phyloP scores from a whole-genome alignment of 1,140 invertebrate genomes.

The Schlechtendalia chinensis region DNA sequence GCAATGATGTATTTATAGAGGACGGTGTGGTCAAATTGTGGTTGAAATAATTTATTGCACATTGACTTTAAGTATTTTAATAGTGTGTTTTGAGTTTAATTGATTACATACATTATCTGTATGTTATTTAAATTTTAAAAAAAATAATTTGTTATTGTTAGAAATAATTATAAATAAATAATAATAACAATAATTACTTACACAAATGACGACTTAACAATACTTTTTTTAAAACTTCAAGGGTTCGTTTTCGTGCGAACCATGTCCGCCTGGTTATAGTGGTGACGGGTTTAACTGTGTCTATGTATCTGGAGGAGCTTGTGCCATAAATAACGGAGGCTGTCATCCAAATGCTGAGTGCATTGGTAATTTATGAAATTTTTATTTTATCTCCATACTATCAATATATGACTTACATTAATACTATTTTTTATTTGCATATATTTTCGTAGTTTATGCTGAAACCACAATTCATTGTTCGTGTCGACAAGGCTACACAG shows the following conservation, averaged over 20 bases:
- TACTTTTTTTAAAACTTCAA: constrained; percentile 53
- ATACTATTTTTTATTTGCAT: background rate
- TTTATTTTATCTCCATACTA: constrained; percentile 7
- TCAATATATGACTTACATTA: too few species aligned
- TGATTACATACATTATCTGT: background rate
- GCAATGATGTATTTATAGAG: too few species aligned
- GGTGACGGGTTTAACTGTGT: constrained; percentile 77
- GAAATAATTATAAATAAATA: too few species aligned
- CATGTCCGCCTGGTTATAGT: constrained; percentile 82
- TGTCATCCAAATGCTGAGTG: constrained; percentile 82
- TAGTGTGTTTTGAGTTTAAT: too few species aligned
- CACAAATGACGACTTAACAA: too few species aligned
- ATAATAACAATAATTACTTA: too few species aligned
- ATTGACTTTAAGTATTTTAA: too few species aligned
- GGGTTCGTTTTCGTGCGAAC: constrained; percentile 79
- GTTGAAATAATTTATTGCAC: too few species aligned
- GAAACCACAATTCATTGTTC: constrained; percentile 64
- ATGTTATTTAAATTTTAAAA: too few species aligned
- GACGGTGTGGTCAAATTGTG: too few species aligned
- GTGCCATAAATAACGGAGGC: constrained; percentile 74
- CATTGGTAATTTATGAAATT: constrained; percentile 64
- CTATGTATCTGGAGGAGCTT: constrained; percentile 64
- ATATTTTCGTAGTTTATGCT: background rate
- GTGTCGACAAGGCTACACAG: constrained; percentile 77
- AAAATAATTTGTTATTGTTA: too few species aligned